phyloP scores from a whole-genome alignment of 2,113 vertebrate species.

The Mus pahari region DNA sequence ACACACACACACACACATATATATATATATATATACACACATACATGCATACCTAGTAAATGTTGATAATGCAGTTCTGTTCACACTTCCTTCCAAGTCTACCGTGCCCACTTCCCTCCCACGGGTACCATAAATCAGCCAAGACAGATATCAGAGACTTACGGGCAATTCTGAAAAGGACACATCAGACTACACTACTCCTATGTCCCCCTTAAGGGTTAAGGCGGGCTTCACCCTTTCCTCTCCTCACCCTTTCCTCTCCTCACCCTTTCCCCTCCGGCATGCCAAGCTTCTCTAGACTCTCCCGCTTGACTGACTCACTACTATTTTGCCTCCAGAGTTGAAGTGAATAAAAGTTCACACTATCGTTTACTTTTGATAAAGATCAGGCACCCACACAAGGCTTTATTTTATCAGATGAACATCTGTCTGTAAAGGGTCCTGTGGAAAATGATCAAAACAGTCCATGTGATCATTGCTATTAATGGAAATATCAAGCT shows the following conservation, averaged over 20 bases:
- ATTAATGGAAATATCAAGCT: conserved; percentile 51
- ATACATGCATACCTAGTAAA: background rate
- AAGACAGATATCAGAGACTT: background rate
- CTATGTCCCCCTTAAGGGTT: background rate
- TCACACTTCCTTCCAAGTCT: background rate
- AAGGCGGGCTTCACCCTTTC: background rate
- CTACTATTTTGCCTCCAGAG: conserved; percentile 10
- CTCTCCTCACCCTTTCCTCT: background rate
- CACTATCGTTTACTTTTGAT: conserved; percentile 53
- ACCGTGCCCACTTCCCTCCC: background rate
- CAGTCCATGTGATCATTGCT: background rate
- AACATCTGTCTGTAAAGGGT: conserved; percentile 50
- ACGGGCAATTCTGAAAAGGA: background rate
- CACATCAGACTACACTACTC: background rate
- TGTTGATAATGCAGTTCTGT: conserved; percentile 10
- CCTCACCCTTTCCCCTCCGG: background rate
- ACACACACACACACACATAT: background rate
- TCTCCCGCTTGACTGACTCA: background rate
- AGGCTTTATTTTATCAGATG: conserved; percentile 52
- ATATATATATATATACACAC: background rate
- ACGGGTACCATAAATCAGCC: background rate
- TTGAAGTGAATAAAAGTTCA: conserved; percentile 41
- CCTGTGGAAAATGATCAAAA: conserved; percentile 41
- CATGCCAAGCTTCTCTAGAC: background rate
- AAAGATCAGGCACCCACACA: conserved; percentile 52